These are phyloP conservation scores for Paraescarpia echinospica DNA, from an alignment of 1,140 invertebrate species.

Conservation along the genomic window DNA sequence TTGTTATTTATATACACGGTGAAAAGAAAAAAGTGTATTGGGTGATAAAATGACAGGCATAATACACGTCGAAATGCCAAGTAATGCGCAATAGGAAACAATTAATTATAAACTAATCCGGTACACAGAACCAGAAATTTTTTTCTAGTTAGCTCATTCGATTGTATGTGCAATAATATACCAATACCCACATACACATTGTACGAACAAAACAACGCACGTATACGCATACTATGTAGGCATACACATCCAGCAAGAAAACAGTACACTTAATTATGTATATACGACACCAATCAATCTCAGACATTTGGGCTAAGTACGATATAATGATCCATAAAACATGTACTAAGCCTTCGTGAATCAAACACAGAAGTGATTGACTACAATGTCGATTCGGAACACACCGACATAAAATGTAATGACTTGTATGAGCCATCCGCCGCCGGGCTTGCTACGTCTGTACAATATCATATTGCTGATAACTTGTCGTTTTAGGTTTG, in stretches of 20 bases:
- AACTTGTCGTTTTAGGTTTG: no score
- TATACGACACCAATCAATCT: background rate
- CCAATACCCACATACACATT: no score
- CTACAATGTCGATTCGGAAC: background rate
- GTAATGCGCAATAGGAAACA: no score
- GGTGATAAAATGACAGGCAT: no score
- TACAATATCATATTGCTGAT: background rate
- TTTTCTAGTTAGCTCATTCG: no score
- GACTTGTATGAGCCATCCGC: background rate
- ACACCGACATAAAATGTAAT: background rate
- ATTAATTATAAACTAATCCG: no score
- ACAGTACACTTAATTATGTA: background rate
- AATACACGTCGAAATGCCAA: no score
- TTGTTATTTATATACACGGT: no score
- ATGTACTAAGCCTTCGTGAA: background rate
- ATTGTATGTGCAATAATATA: no score
- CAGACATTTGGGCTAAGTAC: background rate
- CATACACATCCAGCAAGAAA: background rate
- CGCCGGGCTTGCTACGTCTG: background rate
- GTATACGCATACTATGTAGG: background rate
- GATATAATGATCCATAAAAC: background rate
- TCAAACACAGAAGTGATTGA: background rate
- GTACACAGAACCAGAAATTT: no score
- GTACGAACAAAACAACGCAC: background rate
- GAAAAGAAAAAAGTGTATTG: no score